Percentiles rank a stretch among this genome's conserved stretches.
Evolutionary conservation across 2,113 vertebrate species (phyloP).

Genomic region (Gadus macrocephalus): DNA sequence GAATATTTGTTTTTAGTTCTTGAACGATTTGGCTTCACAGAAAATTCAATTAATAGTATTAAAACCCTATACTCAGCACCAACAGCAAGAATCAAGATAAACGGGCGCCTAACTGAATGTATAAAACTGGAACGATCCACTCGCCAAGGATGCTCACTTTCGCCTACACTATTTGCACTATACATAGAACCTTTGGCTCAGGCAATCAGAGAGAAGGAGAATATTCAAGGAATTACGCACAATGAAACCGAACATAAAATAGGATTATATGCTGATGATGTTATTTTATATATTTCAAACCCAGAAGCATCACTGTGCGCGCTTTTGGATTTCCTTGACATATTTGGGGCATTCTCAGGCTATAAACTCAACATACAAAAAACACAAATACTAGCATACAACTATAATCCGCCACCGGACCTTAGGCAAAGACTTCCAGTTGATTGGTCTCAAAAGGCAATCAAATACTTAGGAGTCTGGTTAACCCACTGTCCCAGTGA

Average conservation of each 20-base stretch:
- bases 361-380: not conserved
- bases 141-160: not conserved
- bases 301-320: not conserved
- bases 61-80: not conserved
- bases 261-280: not conserved
- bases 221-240: not conserved
- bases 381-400: no score
- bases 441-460: conserved; percentile 2
- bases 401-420: not conserved
- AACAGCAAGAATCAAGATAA: not conserved
- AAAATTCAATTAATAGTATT: not conserved
- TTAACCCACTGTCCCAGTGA: not conserved
- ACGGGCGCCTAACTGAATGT: not conserved
- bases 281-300: not conserved
- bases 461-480: not conserved
- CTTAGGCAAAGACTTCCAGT: not conserved
- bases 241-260: not conserved
- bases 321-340: not conserved
- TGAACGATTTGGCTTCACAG: not conserved
- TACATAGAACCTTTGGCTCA: not conserved
- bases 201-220: not conserved
- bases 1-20: not conserved
- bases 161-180: not conserved
- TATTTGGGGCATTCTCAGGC: not conserved
- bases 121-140: not conserved